Evolutionary conservation across 2,113 vertebrate genomes (phyloP), one percentile per base, ranked within the genome.

Genomic region (Megaceryle torquata): DNA sequence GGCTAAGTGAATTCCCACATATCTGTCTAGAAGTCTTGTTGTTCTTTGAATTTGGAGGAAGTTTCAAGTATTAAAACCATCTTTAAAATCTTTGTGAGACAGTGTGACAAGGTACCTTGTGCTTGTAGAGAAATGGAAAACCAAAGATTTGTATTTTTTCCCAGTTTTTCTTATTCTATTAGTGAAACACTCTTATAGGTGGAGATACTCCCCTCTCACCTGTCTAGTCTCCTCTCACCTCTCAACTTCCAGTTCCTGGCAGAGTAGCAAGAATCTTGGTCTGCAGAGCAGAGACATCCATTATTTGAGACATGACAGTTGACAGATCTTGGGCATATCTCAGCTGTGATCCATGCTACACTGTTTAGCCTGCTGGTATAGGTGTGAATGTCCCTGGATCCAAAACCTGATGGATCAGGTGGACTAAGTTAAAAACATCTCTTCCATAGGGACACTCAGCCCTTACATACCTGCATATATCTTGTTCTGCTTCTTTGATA

Each of bases 1-100:
- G 82, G 60, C 81, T 72, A 77, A 84, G 54, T 48, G 44, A 95
- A 86, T 96, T 97, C 91, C 92, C 95, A 96, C 87, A 85, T 78
- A 82, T 91, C 64, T 94, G 44, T 89, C 89, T 91, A 26, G 2
- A 93, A 93, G 48, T 48, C 84, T 86, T 96, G 64, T 68, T 93
- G 70, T 91, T 89, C 87, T 95, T 93, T 95, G 91, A 96, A 93
- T 85, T 60, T 0, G 3, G 50, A 94, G 93, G 95, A 97, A 95
- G 72, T 94, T 86, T 91, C 76, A 94, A 96, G 77, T 46, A 96
- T 69, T 72, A 95, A 96, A 96, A 91, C 48, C 7, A 61, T 92
- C 37, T 85, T 56, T 86, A n/a, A 84, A 93, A 81, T 67, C 56
- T 90, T 86, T 72, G 79, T 54, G 35, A 95, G 79, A 69, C 50